These are phyloP conservation scores for Oreohelix idahoensis DNA, from an alignment of 1,140 invertebrate genomes.

Conservation along the genomic window DNA sequence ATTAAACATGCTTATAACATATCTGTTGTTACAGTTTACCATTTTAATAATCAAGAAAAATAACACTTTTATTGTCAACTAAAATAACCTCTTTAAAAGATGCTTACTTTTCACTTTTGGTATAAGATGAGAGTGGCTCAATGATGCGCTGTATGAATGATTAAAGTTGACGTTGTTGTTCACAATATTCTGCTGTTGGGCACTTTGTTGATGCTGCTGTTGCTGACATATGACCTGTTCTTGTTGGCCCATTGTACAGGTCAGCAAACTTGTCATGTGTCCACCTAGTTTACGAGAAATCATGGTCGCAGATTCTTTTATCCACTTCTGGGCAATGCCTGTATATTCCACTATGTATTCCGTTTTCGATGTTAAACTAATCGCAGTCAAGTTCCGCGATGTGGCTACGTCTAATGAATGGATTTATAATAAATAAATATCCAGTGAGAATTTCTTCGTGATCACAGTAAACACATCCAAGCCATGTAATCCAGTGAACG, in stretches of 20 bases:
- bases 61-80: too few relatives aligned
- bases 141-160: neutral
- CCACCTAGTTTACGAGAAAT: constrained; percentile 16
- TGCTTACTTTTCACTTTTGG: constrained; percentile 37
- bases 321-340: neutral
- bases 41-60: too few relatives aligned
- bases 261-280: constrained; percentile 6
- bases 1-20: too few relatives aligned
- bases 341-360: constrained; percentile 19
- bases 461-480: neutral
- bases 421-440: neutral
- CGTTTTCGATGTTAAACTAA: constrained; percentile 25
- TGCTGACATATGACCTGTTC: neutral
- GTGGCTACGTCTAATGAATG: neutral
- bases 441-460: neutral
- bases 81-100: too few relatives aligned
- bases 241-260: constrained; percentile 26
- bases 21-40: too few relatives aligned
- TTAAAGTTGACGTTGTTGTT: constrained; percentile 37
- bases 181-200: constrained; percentile 25
- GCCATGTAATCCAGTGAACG: neutral
- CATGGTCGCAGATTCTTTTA: neutral
- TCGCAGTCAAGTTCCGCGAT: neutral
- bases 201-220: neutral
- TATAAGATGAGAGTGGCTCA: neutral